Base-by-base conservation (phyloP, 2,888 invertebrate species). In the Polydrusus pterygomalis region DNA sequence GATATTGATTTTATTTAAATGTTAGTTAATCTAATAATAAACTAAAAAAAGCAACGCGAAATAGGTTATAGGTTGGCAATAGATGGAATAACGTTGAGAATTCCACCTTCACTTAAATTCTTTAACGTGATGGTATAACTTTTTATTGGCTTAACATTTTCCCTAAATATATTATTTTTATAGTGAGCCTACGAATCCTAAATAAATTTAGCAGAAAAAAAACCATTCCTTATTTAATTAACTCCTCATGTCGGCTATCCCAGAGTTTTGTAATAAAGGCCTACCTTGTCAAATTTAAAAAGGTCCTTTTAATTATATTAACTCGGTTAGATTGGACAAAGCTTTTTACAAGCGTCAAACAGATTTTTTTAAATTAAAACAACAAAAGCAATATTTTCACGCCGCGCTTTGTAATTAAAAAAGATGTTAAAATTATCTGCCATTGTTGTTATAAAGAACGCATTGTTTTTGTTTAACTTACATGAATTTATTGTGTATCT, bases 401-500 rank as follows among this genome's bases (percentile, higher is more conserved):
- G 15, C 9, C 58, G 34, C 38, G 34, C 38, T 38, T 34, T 58
- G 58, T 38, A 10, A 17, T 38, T 34, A 60, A 60, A 60, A 60
- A 38, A 38, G n/a, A 18, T 38, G 38, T 60, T 38, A 60, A 30
- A 38, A 17, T 60, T 38, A 38, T 30, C 38, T 17, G 58, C 58
- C 18, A 38, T 60, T 58, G 58, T 60, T 60, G 18, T 17, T 60
- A 17, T 34, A n/a, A 38, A 60, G 38, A 40, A 38, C 38, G 58
- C 58, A 60, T 60, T 60, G 58, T 60, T 60, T 58, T 38, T 60
- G 38, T 60, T 60, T 60, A 60, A 38, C 38, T 60, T 51, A 34
- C 34, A 34, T 15, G 34, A 34, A 15, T 56, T 56, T 13, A 8
- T 47, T 64, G 63, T 64, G 45, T 45, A 43, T 43, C 43, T 18